A percentile compares a stretch with the other conserved stretches of the same genome.
Evolutionary conservation across 1,140 invertebrate species (phyloP).

Genomic region (Stegodyphus dumicola): DNA sequence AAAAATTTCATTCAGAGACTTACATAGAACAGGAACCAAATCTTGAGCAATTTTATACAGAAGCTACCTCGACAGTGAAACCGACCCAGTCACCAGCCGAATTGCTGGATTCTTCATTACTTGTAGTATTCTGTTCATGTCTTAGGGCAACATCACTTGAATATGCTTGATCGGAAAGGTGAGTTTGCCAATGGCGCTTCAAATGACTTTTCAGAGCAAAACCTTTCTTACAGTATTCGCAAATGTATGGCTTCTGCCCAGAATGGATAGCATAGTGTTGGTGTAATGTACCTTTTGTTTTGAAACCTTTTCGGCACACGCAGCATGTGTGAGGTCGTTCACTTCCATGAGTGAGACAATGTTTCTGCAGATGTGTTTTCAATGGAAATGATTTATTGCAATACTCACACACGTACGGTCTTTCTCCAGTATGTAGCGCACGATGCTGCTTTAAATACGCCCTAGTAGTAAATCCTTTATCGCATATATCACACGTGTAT

Average conservation of each 20-base stretch:
- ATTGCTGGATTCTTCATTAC: constrained; percentile 21
- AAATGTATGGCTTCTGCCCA: constrained; percentile 5
- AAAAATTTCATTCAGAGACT: too few relatives aligned
- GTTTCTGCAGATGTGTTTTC: constrained; percentile 39
- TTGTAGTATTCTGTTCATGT: background rate
- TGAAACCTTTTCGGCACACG: constrained; percentile 37
- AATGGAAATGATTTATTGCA: constrained; percentile 30
- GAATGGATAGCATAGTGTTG: constrained; percentile 37
- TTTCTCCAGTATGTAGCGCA: constrained; percentile 36
- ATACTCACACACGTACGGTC: constrained; percentile 21
- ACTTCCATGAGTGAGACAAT: constrained; percentile 18
- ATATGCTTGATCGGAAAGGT: background rate
- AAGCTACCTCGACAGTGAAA: constrained; percentile 41
- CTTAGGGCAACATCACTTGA: background rate
- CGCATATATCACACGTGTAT: constrained; percentile 27
- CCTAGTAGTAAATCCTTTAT: constrained; percentile 25
- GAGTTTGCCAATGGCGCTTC: constrained; percentile 9
- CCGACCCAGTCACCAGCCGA: constrained; percentile 43
- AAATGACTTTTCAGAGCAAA: constrained; percentile 33
- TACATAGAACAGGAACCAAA: too few relatives aligned
- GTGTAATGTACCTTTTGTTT: constrained; percentile 37
- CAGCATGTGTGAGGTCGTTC: constrained; percentile 16
- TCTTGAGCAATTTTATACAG: background rate
- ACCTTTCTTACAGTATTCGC: constrained; percentile 22
- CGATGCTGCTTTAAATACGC: constrained; percentile 11